Evolutionary conservation across 2,797 vertebrate species (phyloP), one percentile per base, ranked within the genome.

Genomic region (Ctenopoma multispine): DNA sequence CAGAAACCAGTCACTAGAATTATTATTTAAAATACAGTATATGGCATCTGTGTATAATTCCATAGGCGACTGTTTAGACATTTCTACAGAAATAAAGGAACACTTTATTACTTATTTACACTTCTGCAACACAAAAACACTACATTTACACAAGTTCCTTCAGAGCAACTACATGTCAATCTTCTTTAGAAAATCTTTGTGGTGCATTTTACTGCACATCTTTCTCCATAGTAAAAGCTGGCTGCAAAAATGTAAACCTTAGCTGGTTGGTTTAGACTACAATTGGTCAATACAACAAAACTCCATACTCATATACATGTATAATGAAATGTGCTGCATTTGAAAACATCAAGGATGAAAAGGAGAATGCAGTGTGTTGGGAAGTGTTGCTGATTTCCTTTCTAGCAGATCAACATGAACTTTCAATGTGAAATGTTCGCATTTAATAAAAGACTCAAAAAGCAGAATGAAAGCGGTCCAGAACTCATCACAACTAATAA

Each of bases 371-470:
- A 20, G 50, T 38, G 13, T 0, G 12, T 9, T 24, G 13, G 6
- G 29, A 36, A 23, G 38, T 31, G 4, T 11, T 41, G 43, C 31
- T 21, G 49, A 57, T 29, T 34, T 59, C 38, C 46, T 48, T 69
- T 63, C 46, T 15, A 5, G 4, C 1, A 8, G 23, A 27, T 72
- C 29, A 5, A 47, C 63, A 49, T 9, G 12, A 65, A 54, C 53
- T 31, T 63, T 48, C 43, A 38, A 4, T 29, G 36, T 31, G 21
- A 51, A 40, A 51, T 20, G 21, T 21, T 66, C 29, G 21, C n/a
- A 27, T 49, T 58, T 41, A 59, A 43, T 34, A 60, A 57, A 62
- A 74, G 17, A 63, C n/a, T n/a, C 18, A 56, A 56, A 36, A 31
- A 50, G 60, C 24, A n/a, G 27, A 63, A 54, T 60, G 60, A 49